Evolutionary conservation across 2,888 invertebrate genomes (phyloP).

Genomic region (Glaucopsyche alexis): DNA sequence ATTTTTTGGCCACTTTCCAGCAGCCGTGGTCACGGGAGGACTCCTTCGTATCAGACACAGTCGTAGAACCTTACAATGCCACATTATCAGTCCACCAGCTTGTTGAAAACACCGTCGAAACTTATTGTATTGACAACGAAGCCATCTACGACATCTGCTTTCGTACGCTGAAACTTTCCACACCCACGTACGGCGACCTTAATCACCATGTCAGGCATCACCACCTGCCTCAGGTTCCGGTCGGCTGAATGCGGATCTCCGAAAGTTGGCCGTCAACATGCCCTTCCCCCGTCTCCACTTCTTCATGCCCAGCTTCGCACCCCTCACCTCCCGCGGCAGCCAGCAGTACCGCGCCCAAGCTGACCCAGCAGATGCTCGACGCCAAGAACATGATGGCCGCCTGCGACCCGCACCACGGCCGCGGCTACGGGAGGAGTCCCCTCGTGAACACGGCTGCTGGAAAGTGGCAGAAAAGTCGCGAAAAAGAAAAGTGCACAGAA

Average conservation of each 20-base stretch:
- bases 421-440: too few relatives aligned
- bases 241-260: constrained; percentile 95
- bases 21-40: too few relatives aligned
- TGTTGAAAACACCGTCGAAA: constrained; percentile 94
- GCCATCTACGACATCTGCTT: constrained; percentile 89
- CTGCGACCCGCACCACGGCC: constrained; percentile 94
- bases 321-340: constrained; percentile 89
- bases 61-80: constrained; percentile 89
- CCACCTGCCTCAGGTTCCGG: constrained; percentile 92
- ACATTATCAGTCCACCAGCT: constrained; percentile 92
- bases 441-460: too few relatives aligned
- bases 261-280: constrained; percentile 96
- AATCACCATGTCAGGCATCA: constrained; percentile 94
- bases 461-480: too few relatives aligned
- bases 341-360: constrained; percentile 95
- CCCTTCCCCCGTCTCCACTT: constrained; percentile 87
- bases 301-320: constrained; percentile 94
- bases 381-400: constrained; percentile 99
- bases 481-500: too few relatives aligned
- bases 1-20: too few relatives aligned
- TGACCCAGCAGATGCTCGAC: constrained; percentile 96
- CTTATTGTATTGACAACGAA: constrained; percentile 88
- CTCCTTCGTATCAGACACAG: constrained; percentile 86
- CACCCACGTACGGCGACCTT: constrained; percentile 94
- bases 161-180: constrained; percentile 90